phyloP scores from a whole-genome alignment of 1,140 invertebrate genomes.

The Aphaenogaster rudis region DNA sequence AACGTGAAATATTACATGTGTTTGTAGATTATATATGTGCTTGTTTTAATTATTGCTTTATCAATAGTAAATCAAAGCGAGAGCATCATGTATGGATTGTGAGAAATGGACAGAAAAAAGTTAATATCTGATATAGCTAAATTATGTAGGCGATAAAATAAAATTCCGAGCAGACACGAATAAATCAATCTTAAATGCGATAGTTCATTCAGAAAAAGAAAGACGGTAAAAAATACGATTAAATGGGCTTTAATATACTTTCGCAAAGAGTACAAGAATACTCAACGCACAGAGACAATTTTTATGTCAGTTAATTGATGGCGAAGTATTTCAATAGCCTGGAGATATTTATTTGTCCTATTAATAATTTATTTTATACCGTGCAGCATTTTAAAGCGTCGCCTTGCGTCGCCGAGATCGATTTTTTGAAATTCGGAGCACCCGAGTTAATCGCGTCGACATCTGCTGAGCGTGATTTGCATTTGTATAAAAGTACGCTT shows the following conservation, averaged over 20 bases:
- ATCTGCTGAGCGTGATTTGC: slow-evolving; percentile 42
- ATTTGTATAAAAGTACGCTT: slow-evolving; percentile 56
- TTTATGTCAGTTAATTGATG: not conserved
- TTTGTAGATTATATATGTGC: not conserved
- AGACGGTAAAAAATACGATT: not conserved
- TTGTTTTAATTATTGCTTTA: not conserved
- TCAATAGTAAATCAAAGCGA: not conserved
- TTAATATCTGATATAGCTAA: not conserved
- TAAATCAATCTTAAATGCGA: not conserved
- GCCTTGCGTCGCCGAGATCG: not conserved
- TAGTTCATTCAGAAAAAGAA: not conserved
- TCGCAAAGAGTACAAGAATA: not conserved
- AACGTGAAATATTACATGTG: too few species aligned
- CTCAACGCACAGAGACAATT: not conserved
- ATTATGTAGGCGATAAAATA: not conserved
- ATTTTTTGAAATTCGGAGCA: slow-evolving; percentile 13
- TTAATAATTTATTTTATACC: slow-evolving; percentile 14
- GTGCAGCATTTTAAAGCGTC: not conserved
- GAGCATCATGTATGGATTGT: not conserved
- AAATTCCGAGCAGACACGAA: not conserved
- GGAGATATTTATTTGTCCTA: not conserved
- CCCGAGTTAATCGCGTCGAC: slow-evolving; percentile 29
- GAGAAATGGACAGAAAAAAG: not conserved
- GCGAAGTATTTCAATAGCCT: not conserved
- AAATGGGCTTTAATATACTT: not conserved